Conservation (phyloP, 2,797 vertebrate species). For the Gambusia yucatana region DNA sequence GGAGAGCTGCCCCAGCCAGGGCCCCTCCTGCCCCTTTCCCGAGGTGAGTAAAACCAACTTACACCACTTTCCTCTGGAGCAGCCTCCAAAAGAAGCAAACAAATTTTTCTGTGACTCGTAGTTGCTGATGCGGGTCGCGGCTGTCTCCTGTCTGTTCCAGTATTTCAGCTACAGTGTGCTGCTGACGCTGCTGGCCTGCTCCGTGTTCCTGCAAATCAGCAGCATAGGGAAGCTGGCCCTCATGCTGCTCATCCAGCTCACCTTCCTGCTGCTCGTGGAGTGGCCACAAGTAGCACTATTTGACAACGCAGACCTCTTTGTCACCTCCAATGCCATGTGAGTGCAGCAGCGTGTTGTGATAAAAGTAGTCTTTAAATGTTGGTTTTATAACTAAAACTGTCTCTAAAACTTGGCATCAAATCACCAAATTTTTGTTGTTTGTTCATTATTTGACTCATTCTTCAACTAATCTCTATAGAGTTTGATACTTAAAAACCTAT, state of each 20-base stretch:
- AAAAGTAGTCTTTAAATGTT: neutral
- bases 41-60: slow-evolving; percentile 78
- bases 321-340: slow-evolving; percentile 92
- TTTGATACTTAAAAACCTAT: neutral
- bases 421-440: neutral
- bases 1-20: slow-evolving; percentile 83
- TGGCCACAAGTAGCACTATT: slow-evolving; percentile 90
- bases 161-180: slow-evolving; percentile 93
- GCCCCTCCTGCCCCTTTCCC: slow-evolving; percentile 90
- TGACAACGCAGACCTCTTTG: slow-evolving; percentile 93
- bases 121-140: slow-evolving; percentile 24
- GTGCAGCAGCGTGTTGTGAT: slow-evolving; percentile 47
- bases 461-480: neutral
- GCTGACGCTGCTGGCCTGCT: slow-evolving; percentile 94
- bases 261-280: slow-evolving; percentile 91
- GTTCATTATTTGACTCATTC: neutral
- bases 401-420: neutral
- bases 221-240: slow-evolving; percentile 94
- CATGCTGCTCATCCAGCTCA: slow-evolving; percentile 89
- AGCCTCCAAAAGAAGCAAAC: neutral
- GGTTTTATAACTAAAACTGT: neutral
- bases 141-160: slow-evolving; percentile 68
- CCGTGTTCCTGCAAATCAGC: slow-evolving; percentile 97
- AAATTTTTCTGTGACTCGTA: slow-evolving; percentile 14
- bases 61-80: neutral